Conservation (phyloP, 2,888 invertebrate genomes). For the Acleris sparsana region DNA sequence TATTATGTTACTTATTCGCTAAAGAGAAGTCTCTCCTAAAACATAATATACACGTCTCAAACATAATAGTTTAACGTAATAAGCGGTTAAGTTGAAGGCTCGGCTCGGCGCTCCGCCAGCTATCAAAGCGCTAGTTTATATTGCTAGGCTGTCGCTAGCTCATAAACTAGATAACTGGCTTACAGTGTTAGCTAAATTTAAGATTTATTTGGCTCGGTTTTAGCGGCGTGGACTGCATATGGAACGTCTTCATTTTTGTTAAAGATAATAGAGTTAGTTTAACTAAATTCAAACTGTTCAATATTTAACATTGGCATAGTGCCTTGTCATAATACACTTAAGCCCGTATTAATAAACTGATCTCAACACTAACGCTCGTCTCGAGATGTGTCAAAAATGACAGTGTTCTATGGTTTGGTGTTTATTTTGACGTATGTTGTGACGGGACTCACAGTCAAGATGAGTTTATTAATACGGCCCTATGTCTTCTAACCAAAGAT, state of each 20-base stretch:
- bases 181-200: conserved; percentile 14
- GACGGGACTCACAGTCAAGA: too few species aligned
- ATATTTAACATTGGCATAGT: too few species aligned
- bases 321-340: too few species aligned
- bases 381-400: too few species aligned
- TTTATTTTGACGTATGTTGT: too few species aligned
- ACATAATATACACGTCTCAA: not conserved
- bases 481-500: too few species aligned
- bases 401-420: too few species aligned
- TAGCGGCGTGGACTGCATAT: not conserved
- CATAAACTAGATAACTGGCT: conserved; percentile 10
- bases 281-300: too few species aligned
- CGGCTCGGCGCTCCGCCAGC: conserved; percentile 2
- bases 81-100: not conserved
- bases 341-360: too few species aligned
- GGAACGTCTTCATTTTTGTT: not conserved
- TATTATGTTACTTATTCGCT: too few species aligned
- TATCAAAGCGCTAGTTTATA: not conserved
- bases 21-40: not conserved
- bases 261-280: not conserved
- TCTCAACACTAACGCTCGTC: too few species aligned
- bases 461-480: too few species aligned
- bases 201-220: conserved; percentile 16
- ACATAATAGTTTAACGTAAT: conserved; percentile 1
- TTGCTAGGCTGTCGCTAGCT: not conserved